Evolutionary conservation across 2,113 vertebrate genomes (phyloP).

Genomic region (Petrocephalus zakoni): DNA sequence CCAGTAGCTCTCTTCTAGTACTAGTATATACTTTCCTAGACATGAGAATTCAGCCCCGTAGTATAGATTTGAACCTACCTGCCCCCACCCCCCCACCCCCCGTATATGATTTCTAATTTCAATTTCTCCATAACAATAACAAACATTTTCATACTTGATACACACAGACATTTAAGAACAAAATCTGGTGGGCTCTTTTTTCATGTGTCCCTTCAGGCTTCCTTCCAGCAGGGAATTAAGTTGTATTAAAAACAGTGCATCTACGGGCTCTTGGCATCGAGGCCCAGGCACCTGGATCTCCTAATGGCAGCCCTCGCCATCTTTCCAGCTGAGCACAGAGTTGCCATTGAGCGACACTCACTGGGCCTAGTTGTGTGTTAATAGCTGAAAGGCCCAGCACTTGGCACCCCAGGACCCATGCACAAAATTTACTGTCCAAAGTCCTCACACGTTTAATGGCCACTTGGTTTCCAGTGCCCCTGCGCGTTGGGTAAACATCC

Average conservation of each 20-base stretch:
- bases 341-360: constrained; percentile 58
- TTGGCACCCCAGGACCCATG: constrained; percentile 49
- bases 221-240: constrained; percentile 42
- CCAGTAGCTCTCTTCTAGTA: not conserved
- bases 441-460: constrained; percentile 57
- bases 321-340: constrained; percentile 49
- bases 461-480: constrained; percentile 44
- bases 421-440: constrained; percentile 65
- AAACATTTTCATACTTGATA: constrained; percentile 43
- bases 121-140: constrained; percentile 47
- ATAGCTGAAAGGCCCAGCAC: constrained; percentile 48
- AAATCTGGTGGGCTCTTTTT: constrained; percentile 44
- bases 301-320: constrained; percentile 26
- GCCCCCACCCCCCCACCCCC: not conserved
- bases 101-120: constrained; percentile 37
- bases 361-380: constrained; percentile 59
- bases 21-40: not conserved
- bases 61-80: not conserved
- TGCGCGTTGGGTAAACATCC: constrained; percentile 51
- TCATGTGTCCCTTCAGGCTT: constrained; percentile 45
- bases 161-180: constrained; percentile 51
- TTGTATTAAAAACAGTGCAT: constrained; percentile 42
- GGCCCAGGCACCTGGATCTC: constrained; percentile 24
- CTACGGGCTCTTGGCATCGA: constrained; percentile 40
- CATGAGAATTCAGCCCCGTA: not conserved